These are phyloP conservation scores for Orgyia antiqua DNA, from an alignment of 2,888 invertebrate genomes.

Conservation along the genomic window DNA sequence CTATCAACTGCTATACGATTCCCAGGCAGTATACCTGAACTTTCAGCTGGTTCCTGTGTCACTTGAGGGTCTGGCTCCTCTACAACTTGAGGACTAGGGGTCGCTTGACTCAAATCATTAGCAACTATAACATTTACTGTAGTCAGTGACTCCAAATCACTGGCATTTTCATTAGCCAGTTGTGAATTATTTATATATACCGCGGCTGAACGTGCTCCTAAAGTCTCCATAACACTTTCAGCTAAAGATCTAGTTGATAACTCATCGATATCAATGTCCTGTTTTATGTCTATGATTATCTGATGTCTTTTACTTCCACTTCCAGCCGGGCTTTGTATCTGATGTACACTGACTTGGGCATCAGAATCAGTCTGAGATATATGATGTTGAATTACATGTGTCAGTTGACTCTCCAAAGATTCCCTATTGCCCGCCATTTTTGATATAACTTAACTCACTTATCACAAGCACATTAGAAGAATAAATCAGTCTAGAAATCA, in stretches of 20 bases:
- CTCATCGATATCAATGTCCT: slow-evolving; percentile 71
- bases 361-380: slow-evolving; percentile 56
- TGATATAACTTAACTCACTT: slow-evolving; percentile 22
- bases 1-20: slow-evolving; percentile 63
- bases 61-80: slow-evolving; percentile 43
- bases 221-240: slow-evolving; percentile 71
- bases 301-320: slow-evolving; percentile 66
- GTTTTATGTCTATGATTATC: slow-evolving; percentile 73
- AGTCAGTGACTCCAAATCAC: slow-evolving; percentile 62
- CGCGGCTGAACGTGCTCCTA: slow-evolving; percentile 67
- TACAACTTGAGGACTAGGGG: slow-evolving; percentile 41
- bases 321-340: slow-evolving; percentile 58
- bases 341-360: slow-evolving; percentile 70
- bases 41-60: slow-evolving; percentile 37
- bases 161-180: slow-evolving; percentile 43
- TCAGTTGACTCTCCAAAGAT: slow-evolving; percentile 55
- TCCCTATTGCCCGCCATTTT: slow-evolving; percentile 64
- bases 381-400: slow-evolving; percentile 66
- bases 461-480: background rate
- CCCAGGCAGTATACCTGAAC: slow-evolving; percentile 42
- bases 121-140: slow-evolving; percentile 72
- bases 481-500: slow-evolving; percentile 50
- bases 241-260: slow-evolving; percentile 67
- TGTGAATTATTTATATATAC: slow-evolving; percentile 70
- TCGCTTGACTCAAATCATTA: slow-evolving; percentile 51